Percentiles rank a stretch among this genome's conserved stretches.
Conservation (phyloP, 1,140 invertebrate genomes). For the Zaprionus tsacasi region DNA sequence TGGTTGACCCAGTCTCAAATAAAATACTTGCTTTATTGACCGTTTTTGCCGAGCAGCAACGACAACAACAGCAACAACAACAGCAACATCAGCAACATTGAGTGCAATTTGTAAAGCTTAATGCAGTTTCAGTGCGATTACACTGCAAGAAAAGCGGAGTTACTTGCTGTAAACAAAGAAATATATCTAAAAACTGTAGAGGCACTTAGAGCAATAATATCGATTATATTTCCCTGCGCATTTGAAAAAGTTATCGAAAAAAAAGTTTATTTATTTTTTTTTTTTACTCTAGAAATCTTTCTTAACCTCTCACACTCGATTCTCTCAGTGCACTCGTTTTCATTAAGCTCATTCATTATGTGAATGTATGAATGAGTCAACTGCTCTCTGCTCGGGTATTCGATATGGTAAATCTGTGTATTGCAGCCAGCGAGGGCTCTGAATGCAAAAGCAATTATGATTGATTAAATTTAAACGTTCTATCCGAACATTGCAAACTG, state of each 20-base stretch:
- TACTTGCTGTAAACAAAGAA: neutral
- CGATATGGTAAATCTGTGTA: neutral
- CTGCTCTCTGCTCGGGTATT: neutral
- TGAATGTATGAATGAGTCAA: neutral
- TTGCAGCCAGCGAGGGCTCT: neutral
- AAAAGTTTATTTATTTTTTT: no score
- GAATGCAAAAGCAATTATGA: constrained; percentile 1
- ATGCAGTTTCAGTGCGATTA: constrained; percentile 3
- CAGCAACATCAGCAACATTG: constrained; percentile 8
- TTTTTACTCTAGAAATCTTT: no score
- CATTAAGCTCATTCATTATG: constrained; percentile 1
- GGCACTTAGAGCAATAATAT: no score
- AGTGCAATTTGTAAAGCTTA: constrained; percentile 17
- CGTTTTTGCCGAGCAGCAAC: constrained; percentile 13
- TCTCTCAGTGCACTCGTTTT: constrained; percentile 11
- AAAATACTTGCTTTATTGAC: constrained; percentile 45
- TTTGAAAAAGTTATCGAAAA: no score
- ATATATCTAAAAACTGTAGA: no score
- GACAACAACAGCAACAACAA: constrained; percentile 1
- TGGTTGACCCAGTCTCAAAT: constrained; percentile 42
- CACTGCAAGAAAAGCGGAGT: constrained; percentile 12
- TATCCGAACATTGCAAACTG: neutral
- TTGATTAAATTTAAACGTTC: constrained; percentile 5
- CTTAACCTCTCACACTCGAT: no score
- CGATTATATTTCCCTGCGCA: no score